Base-by-base conservation (phyloP, 2,888 invertebrate genomes). In the Matsumyia berberina region DNA sequence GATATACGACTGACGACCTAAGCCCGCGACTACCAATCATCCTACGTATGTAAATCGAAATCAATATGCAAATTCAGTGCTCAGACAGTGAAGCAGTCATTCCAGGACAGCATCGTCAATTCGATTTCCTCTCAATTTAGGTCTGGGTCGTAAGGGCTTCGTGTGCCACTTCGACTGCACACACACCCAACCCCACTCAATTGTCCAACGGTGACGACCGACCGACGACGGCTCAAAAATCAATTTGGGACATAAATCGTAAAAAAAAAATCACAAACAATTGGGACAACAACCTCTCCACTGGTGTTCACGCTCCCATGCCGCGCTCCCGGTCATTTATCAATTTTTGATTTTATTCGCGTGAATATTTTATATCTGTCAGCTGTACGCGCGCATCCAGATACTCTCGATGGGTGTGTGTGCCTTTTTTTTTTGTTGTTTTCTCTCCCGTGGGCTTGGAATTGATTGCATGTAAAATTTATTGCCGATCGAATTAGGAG, bases 51-150 rank as follows among this genome's bases (percentile, higher is more conserved):
- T 77, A 67, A 81, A 76, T 77, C 78, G 53, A 66, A 72, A 66
- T 66, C 44, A 72, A 70, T 60, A 82, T 77, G 82, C 66, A 82
- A 82, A 82, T 82, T 82, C 37, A 24, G 31, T 58, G 58, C 72
- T 69, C 81, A 81, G 69, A 70, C 81, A 81, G 55, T 37, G 64
- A 62, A 62, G 35, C 64, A 55, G 62, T 76, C 51, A 72, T 72
- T 72, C 49, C 49, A 66, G 70, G 66, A 66, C 72, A 66, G 35
- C 60, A 29, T 55, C 49, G 42, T 24, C 24, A 24, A 81, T 81
- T 81, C 62, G 69, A 81, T 82, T 79, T 72, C 37, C 78, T 42
- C 35, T 57, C 49, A 57, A 79, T 79, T 77, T 64, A 60, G 77
- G 77, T 82, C 82, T 82, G 62, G 72, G 82, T 82, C 82, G 58